phyloP scores from a whole-genome alignment of 2,113 vertebrate genomes.

The Limnothrissa miodon region DNA sequence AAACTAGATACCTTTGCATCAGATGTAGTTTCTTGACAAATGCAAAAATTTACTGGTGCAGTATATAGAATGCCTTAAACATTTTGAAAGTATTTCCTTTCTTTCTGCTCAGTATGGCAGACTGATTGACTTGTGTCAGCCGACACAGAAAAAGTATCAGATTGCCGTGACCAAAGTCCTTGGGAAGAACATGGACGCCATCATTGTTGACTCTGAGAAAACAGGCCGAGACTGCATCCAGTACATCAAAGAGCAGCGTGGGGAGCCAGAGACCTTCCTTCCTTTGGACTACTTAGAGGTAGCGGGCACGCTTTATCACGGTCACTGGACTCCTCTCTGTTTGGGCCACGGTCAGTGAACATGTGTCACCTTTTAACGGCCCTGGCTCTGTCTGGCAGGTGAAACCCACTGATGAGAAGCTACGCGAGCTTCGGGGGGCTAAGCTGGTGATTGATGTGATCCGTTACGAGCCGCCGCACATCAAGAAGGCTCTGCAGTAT shows the following conservation, averaged over 20 bases:
- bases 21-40: no score
- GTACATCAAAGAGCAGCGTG: slow-evolving; percentile 94
- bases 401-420: slow-evolving; percentile 92
- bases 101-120: slow-evolving; percentile 79
- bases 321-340: neutral
- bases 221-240: slow-evolving; percentile 93
- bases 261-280: slow-evolving; percentile 91
- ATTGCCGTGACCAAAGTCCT: slow-evolving; percentile 94
- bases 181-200: slow-evolving; percentile 97
- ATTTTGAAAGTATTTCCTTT: no score
- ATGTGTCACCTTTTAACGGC: neutral
- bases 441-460: slow-evolving; percentile 96
- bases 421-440: slow-evolving; percentile 87
- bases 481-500: slow-evolving; percentile 93
- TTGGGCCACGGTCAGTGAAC: neutral
- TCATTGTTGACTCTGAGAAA: slow-evolving; percentile 95
- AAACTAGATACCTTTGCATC: no score
- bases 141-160: slow-evolving; percentile 96
- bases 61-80: no score
- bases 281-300: slow-evolving; percentile 94
- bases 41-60: no score
- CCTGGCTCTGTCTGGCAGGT: slow-evolving; percentile 65
- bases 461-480: slow-evolving; percentile 91
- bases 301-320: neutral
- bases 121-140: slow-evolving; percentile 92